Percentiles rank a stretch among this genome's conserved stretches.
phyloP scores from a whole-genome alignment of 2,113 vertebrate species.

The Psilopsiagon aurifrons region DNA sequence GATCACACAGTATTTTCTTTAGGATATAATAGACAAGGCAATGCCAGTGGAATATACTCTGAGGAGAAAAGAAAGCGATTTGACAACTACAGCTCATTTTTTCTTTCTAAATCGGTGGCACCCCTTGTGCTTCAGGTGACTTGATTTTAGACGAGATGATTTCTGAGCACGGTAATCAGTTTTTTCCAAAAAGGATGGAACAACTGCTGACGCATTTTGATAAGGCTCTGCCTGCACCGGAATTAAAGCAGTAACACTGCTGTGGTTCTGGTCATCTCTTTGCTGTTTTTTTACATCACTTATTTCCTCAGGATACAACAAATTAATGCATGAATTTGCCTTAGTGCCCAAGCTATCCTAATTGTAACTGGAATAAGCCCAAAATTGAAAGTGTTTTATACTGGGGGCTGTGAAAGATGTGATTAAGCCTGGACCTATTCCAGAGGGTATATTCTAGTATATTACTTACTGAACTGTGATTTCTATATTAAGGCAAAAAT shows the following conservation, averaged over 20 bases:
- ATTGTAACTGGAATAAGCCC: not conserved
- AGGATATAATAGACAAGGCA: not conserved
- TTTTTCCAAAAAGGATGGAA: not conserved
- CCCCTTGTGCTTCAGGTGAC: not conserved
- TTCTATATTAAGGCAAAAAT: not conserved
- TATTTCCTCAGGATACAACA: not conserved
- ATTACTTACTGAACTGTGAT: not conserved
- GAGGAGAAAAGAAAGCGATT: not conserved
- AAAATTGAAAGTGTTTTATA: not conserved
- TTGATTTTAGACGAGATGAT: not conserved
- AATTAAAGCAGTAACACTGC: not conserved
- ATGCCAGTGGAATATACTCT: not conserved
- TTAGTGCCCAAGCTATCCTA: not conserved
- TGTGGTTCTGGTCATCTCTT: not conserved
- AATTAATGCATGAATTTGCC: not conserved
- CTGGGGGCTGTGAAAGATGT: not conserved
- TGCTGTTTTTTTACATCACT: not conserved
- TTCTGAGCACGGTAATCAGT: not conserved
- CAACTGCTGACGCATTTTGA: not conserved
- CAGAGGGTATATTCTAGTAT: not conserved
- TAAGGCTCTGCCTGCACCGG: not conserved
- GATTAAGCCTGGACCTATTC: not conserved
- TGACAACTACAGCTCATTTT: not conserved
- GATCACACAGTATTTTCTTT: not conserved
- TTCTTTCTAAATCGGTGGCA: not conserved